These are phyloP conservation scores for Abscondita cerata DNA, from an alignment of 2,888 invertebrate species.

Conservation along the genomic window DNA sequence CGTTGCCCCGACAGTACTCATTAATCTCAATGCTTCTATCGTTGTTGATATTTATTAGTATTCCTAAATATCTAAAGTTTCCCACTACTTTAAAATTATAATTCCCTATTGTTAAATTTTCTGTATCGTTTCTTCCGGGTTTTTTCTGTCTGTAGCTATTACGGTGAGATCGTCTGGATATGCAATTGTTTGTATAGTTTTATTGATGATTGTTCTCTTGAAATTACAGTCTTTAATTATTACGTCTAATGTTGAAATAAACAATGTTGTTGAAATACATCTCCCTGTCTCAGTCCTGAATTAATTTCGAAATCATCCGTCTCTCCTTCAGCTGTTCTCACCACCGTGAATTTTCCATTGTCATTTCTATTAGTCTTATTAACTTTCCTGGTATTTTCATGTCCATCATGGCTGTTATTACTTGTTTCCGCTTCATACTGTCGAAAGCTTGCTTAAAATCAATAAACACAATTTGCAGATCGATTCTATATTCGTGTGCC, in stretches of 20 bases:
- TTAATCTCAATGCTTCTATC: neutral
- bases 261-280: neutral
- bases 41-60: neutral
- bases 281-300: too few species aligned
- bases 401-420: too few species aligned
- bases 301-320: too few species aligned
- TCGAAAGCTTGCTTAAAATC: too few species aligned
- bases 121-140: neutral
- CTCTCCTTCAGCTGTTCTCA: too few species aligned
- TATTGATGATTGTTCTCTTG: neutral
- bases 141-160: neutral
- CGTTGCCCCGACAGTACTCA: neutral
- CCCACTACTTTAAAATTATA: neutral
- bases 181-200: neutral
- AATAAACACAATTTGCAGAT: too few species aligned
- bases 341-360: too few species aligned
- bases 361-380: too few species aligned
- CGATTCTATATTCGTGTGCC: too few species aligned
- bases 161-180: neutral
- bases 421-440: too few species aligned
- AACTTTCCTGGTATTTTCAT: too few species aligned
- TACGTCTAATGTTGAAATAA: neutral
- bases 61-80: neutral
- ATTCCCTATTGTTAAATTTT: neutral
- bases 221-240: conserved; percentile 5